A percentile compares a stretch with the other conserved stretches of the same genome.
Conservation (phyloP, 2,797 vertebrate genomes). For the Sitta carolinensis region DNA sequence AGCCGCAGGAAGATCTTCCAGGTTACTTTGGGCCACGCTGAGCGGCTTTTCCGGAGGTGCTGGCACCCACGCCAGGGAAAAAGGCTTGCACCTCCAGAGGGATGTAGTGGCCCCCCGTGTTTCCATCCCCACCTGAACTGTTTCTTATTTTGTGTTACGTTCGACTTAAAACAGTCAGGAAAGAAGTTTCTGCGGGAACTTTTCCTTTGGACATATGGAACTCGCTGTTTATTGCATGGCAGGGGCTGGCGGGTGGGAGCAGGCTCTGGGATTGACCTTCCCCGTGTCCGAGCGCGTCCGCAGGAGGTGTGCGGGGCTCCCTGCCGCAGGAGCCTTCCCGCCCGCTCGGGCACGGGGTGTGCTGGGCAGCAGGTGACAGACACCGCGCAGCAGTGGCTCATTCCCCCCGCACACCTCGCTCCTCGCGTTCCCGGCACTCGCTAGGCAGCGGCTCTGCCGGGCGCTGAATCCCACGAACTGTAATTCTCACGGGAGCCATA, state of each 20-base stretch:
- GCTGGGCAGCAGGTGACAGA: not conserved
- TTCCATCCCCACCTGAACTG: not conserved
- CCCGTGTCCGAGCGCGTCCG: rapidly evolving
- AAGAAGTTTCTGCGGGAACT: not conserved
- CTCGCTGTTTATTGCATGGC: not conserved
- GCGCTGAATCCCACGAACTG: rapidly evolving
- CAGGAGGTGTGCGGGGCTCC: not conserved
- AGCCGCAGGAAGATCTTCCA: not conserved
- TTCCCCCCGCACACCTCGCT: rapidly evolving
- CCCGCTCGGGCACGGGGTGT: rapidly evolving
- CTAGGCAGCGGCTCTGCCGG: not conserved
- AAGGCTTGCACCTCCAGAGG: not conserved
- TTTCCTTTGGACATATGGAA: rapidly evolving
- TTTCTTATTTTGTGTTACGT: not conserved
- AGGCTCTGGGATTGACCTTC: not conserved
- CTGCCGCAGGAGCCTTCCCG: not conserved
- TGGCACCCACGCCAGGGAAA: not conserved
- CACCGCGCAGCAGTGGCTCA: rapidly evolving
- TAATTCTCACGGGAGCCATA: not conserved
- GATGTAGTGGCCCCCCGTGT: not conserved
- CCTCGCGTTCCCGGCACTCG: rapidly evolving
- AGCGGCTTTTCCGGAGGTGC: not conserved
- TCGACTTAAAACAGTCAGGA: not conserved
- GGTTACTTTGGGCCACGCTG: not conserved
- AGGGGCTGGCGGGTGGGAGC: not conserved